Evolutionary conservation across 2,888 invertebrate genomes (phyloP).

Genomic region (Elmis aenea): DNA sequence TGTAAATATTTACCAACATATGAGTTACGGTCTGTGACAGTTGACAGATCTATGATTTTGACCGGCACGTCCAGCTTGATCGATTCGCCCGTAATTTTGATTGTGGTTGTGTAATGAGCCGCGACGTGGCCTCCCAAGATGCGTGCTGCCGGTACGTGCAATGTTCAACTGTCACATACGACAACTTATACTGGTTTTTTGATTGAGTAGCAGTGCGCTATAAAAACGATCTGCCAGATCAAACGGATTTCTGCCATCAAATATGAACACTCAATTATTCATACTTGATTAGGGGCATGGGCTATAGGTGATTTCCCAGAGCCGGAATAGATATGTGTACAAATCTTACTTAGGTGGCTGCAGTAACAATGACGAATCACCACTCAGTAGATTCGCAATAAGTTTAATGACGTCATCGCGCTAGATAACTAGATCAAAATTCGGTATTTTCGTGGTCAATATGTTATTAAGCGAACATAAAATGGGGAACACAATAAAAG

Average conservation of each 20-base stretch:
- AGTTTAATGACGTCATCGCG: conserved; percentile 14
- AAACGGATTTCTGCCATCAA: no score
- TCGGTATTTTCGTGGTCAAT: conserved; percentile 5
- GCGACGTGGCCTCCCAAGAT: conserved; percentile 8
- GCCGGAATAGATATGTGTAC: conserved; percentile 28
- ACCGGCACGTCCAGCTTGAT: conserved; percentile 8
- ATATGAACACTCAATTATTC: conserved; percentile 8
- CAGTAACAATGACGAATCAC: conserved; percentile 30
- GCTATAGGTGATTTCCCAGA: not conserved
- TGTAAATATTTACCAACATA: no score
- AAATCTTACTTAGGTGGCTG: conserved; percentile 38
- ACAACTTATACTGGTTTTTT: conserved; percentile 5
- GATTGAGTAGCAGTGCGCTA: conserved; percentile 9
- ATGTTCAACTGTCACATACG: conserved; percentile 9
- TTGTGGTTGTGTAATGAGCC: conserved; percentile 16
- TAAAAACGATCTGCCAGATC: no score
- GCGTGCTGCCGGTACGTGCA: conserved; percentile 2
- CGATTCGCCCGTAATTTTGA: conserved; percentile 10
- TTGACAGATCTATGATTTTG: conserved; percentile 9
- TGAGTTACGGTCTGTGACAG: conserved; percentile 5
- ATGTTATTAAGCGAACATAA: conserved; percentile 1
- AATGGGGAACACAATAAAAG: conserved; percentile 9
- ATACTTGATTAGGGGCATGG: conserved; percentile 2
- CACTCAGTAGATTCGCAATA: conserved; percentile 20
- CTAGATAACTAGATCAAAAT: conserved; percentile 11